These are phyloP conservation scores for Azorinus chamasolen DNA, from an alignment of 2,888 invertebrate species.

Conservation along the genomic window DNA sequence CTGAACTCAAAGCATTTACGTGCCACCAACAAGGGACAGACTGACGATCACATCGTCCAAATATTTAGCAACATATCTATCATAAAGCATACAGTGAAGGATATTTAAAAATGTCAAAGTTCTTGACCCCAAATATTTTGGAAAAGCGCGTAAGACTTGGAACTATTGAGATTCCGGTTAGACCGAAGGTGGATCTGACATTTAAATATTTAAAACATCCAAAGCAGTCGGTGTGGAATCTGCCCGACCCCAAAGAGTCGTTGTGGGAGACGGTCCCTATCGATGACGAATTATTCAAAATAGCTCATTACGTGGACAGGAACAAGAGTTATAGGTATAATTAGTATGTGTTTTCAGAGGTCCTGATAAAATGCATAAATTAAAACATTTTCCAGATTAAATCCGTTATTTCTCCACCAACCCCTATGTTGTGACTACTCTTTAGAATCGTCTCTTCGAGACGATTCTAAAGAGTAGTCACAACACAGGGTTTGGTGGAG, in stretches of 20 bases:
- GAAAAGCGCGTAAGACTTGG: slow-evolving; percentile 50
- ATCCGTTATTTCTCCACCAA: no score
- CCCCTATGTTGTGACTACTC: no score
- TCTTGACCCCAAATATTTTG: slow-evolving; percentile 48
- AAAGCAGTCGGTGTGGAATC: slow-evolving; percentile 57
- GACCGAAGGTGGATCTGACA: slow-evolving; percentile 31
- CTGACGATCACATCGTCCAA: no score
- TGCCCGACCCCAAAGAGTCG: slow-evolving; percentile 52
- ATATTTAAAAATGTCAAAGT: slow-evolving; percentile 16
- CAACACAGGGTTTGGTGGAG: no score
- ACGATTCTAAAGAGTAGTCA: no score
- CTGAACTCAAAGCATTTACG: no score
- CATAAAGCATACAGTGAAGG: no score
- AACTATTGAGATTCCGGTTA: slow-evolving; percentile 41
- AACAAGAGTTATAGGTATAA: slow-evolving; percentile 61
- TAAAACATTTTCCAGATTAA: no score
- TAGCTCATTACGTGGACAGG: slow-evolving; percentile 60
- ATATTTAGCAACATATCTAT: not conserved
- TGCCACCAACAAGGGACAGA: no score
- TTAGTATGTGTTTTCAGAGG: no score
- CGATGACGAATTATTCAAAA: slow-evolving; percentile 61
- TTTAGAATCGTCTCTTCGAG: no score
- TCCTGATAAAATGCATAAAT: no score
- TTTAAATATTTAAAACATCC: slow-evolving; percentile 55
- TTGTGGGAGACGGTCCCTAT: slow-evolving; percentile 62